These are phyloP conservation scores for Grammomys dolichurus DNA, from an alignment of 2,113 vertebrate species.

Conservation along the genomic window DNA sequence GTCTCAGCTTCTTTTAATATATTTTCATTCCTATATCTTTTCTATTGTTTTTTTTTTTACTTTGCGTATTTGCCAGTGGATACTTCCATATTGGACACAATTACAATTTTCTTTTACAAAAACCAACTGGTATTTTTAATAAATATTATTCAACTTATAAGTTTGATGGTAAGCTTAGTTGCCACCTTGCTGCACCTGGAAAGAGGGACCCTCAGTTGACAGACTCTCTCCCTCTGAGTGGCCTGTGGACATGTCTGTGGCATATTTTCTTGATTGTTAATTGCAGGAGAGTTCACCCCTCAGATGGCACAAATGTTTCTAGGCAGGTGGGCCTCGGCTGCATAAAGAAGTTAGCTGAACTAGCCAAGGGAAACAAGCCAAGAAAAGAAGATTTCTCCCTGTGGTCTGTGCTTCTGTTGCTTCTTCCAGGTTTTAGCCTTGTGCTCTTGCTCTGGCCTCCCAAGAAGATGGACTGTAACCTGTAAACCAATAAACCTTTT, in stretches of 20 bases:
- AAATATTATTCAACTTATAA: neutral
- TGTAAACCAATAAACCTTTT: neutral
- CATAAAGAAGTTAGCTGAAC: neutral
- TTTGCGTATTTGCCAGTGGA: neutral
- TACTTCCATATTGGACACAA: neutral
- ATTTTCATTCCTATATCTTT: slow-evolving; percentile 14
- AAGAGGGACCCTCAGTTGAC: neutral
- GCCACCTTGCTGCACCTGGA: neutral
- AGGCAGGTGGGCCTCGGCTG: neutral
- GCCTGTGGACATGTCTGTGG: neutral
- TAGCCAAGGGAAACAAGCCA: neutral
- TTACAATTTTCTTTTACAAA: slow-evolving; percentile 38
- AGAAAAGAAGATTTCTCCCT: neutral
- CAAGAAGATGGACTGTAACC: no score
- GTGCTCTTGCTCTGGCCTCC: neutral
- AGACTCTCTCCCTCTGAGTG: neutral
- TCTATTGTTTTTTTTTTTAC: slow-evolving; percentile 16
- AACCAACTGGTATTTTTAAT: neutral
- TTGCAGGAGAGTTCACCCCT: neutral
- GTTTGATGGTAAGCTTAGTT: neutral
- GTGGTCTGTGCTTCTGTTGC: neutral
- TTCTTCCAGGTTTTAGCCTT: neutral
- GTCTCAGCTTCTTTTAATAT: slow-evolving; percentile 27
- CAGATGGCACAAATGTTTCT: neutral
- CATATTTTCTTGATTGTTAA: neutral